Percentiles rank a stretch among this genome's conserved stretches.
These are phyloP conservation scores for Acrobasis consociella DNA, from an alignment of 2,888 invertebrate genomes.

Conservation along the genomic window DNA sequence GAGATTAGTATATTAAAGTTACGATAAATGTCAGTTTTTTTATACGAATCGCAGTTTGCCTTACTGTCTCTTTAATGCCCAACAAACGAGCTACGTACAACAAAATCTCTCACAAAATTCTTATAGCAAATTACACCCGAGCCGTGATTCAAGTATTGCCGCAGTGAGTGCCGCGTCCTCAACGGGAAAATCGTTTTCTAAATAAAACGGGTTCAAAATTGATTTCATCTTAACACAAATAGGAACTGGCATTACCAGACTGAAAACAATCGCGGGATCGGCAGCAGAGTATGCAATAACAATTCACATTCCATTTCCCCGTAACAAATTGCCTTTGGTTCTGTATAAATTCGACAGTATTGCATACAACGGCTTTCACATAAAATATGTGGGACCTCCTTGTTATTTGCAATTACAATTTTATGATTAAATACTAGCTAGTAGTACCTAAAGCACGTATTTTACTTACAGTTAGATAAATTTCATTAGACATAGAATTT, in stretches of 20 bases:
- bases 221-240: constrained; percentile 19
- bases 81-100: no score
- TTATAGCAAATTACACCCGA: background rate
- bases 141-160: background rate
- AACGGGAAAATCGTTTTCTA: constrained; percentile 2
- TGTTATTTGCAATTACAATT: constrained; percentile 5
- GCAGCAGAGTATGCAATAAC: constrained; percentile 49
- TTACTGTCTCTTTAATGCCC: no score
- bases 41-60: no score
- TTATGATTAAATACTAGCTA: background rate
- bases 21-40: no score
- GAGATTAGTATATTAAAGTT: no score
- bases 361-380: constrained; percentile 9
- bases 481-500: no score
- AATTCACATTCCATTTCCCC: constrained; percentile 53
- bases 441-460: no score
- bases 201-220: constrained; percentile 4
- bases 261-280: constrained; percentile 33
- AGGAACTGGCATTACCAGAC: constrained; percentile 14
- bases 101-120: background rate
- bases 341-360: constrained; percentile 34
- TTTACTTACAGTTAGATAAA: no score
- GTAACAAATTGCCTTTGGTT: constrained; percentile 47
- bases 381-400: constrained; percentile 5
- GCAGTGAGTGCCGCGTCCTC: background rate